Percentiles rank a stretch among this genome's conserved stretches.
Conservation (phyloP, 2,888 invertebrate species). For the Neoscelio sp. region DNA sequence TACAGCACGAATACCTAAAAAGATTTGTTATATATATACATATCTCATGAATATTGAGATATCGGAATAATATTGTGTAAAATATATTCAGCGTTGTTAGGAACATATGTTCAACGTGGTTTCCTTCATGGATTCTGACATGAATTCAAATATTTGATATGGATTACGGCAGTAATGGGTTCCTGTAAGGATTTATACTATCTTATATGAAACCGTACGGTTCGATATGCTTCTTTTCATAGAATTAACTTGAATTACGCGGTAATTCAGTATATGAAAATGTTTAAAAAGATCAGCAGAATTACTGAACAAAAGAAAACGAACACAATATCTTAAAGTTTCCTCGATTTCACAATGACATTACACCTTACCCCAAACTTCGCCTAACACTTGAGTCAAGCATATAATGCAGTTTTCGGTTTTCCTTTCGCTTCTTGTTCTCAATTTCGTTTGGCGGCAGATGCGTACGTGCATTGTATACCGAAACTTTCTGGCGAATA, state of each 20-base stretch:
- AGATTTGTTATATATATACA: constrained; percentile 48
- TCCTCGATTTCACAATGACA: constrained; percentile 46
- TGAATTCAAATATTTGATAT: constrained; percentile 33
- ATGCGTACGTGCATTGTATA: constrained; percentile 75
- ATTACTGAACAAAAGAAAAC: constrained; percentile 34
- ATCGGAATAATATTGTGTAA: constrained; percentile 44
- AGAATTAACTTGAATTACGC: constrained; percentile 6
- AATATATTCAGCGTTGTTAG: constrained; percentile 43
- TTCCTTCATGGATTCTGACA: constrained; percentile 10
- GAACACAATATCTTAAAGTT: neutral
- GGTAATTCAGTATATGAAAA: constrained; percentile 14
- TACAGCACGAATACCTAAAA: neutral
- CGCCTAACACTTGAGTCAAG: constrained; percentile 57
- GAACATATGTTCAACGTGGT: constrained; percentile 27
- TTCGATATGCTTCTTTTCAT: constrained; percentile 7
- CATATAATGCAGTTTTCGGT: constrained; percentile 64
- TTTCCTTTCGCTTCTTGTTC: constrained; percentile 68
- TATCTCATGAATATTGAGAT: constrained; percentile 54
- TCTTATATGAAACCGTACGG: constrained; percentile 7
- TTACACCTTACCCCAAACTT: constrained; percentile 53
- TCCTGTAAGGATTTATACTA: constrained; percentile 18
- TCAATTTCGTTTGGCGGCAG: constrained; percentile 74
- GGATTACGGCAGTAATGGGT: constrained; percentile 18
- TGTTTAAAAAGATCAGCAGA: constrained; percentile 31
- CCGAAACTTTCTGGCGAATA: constrained; percentile 52